A percentile compares a stretch with the other conserved stretches of the same genome.
These are phyloP conservation scores for Actinia equina DNA, from an alignment of 64 coral and sea anemone species.

Conservation along the genomic window DNA sequence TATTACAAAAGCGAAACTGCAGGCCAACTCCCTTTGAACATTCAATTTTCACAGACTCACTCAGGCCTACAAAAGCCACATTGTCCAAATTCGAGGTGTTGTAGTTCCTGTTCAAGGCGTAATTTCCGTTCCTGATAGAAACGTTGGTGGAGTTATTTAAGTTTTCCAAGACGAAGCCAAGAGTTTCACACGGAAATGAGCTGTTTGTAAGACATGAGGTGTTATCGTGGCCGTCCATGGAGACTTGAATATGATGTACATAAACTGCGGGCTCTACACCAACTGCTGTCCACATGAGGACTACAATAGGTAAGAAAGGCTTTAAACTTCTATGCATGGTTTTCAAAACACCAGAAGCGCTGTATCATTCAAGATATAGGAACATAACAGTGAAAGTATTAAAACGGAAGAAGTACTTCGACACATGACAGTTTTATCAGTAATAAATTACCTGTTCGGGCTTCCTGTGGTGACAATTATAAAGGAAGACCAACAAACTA, in stretches of 20 bases:
- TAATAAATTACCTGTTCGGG: neutral
- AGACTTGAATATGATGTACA: neutral
- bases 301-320: neutral
- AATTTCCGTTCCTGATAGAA: neutral
- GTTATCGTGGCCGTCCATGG: neutral
- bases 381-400: neutral
- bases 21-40: neutral
- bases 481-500: neutral
- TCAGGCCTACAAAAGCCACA: neutral
- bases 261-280: neutral
- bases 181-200: neutral
- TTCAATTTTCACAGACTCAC: neutral
- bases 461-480: neutral
- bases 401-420: neutral
- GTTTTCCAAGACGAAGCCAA: slow-evolving; percentile 7
- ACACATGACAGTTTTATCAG: neutral
- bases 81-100: neutral
- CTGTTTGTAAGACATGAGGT: neutral
- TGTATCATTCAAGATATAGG: neutral
- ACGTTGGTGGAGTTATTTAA: neutral
- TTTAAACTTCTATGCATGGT: neutral
- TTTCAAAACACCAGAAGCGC: neutral
- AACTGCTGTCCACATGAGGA: neutral
- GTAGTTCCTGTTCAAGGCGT: neutral
- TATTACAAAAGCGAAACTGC: neutral